These are phyloP conservation scores for Labroides dimidiatus DNA, from an alignment of 2,797 vertebrate species.

Conservation along the genomic window DNA sequence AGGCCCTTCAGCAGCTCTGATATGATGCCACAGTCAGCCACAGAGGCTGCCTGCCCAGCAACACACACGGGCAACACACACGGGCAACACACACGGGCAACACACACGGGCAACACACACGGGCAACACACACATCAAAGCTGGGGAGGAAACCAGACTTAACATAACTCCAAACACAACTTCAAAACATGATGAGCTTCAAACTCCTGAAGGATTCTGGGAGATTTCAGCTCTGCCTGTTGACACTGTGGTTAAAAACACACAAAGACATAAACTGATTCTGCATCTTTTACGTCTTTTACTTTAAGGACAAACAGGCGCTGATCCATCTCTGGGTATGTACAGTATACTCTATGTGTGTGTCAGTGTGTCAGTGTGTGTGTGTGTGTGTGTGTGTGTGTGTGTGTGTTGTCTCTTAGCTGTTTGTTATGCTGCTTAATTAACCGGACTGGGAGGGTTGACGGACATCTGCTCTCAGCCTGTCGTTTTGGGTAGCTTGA, in stretches of 20 bases:
- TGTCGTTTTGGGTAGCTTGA: slow-evolving; percentile 75
- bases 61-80: slow-evolving; percentile 2
- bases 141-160: too few relatives aligned
- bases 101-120: too few relatives aligned
- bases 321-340: slow-evolving; percentile 40
- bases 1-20: slow-evolving; percentile 57
- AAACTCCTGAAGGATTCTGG: too few relatives aligned
- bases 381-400: slow-evolving; percentile 23
- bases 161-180: too few relatives aligned
- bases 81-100: too few relatives aligned
- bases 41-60: slow-evolving; percentile 20
- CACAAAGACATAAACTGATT: not conserved
- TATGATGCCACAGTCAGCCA: slow-evolving; percentile 55
- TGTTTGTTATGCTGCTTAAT: slow-evolving; percentile 77
- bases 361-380: too few relatives aligned
- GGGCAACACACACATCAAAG: too few relatives aligned
- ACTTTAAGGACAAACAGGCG: slow-evolving; percentile 21
- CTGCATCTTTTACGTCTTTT: slow-evolving; percentile 3
- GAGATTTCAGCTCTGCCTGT: too few relatives aligned
- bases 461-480: slow-evolving; percentile 83
- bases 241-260: too few relatives aligned
- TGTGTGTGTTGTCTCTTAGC: slow-evolving; percentile 42
- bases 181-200: too few relatives aligned
- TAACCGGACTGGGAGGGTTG: slow-evolving; percentile 78
- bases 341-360: slow-evolving; percentile 26